Conservation (phyloP, 2,888 invertebrate species). For the Ceratothoa steindachneri region DNA sequence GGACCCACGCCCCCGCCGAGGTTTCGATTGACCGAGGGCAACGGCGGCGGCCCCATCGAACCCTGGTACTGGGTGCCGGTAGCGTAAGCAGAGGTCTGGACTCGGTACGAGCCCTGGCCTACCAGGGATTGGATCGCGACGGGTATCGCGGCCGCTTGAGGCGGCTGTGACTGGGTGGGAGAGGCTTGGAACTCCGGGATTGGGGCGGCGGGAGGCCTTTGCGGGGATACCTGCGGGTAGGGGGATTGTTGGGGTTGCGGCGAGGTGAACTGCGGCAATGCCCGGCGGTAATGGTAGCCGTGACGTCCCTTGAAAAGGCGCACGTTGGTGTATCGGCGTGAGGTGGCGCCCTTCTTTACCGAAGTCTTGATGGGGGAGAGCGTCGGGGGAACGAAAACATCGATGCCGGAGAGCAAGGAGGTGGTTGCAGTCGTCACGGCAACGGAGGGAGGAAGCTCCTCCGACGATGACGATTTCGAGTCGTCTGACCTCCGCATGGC, state of each 20-base stretch:
- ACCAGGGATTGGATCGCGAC: neutral
- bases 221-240: neutral
- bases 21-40: neutral
- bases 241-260: neutral
- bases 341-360: slow-evolving; percentile 37
- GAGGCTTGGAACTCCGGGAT: neutral
- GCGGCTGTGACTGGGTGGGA: neutral
- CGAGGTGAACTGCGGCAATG: slow-evolving; percentile 20
- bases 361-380: slow-evolving; percentile 36
- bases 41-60: neutral
- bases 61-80: neutral
- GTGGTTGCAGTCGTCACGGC: neutral
- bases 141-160: neutral
- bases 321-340: slow-evolving; percentile 39
- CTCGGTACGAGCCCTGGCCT: neutral
- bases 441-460: neutral
- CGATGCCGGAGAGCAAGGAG: slow-evolving; percentile 5
- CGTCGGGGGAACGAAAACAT: slow-evolving; percentile 37
- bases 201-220: no score
- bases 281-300: slow-evolving; percentile 37
- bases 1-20: neutral
- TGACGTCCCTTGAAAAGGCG: slow-evolving; percentile 31
- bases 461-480: neutral
- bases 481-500: slow-evolving; percentile 14
- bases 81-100: neutral